These are phyloP conservation scores for Hyaena hyaena DNA, from an alignment of 2,113 vertebrate species.

Conservation along the genomic window DNA sequence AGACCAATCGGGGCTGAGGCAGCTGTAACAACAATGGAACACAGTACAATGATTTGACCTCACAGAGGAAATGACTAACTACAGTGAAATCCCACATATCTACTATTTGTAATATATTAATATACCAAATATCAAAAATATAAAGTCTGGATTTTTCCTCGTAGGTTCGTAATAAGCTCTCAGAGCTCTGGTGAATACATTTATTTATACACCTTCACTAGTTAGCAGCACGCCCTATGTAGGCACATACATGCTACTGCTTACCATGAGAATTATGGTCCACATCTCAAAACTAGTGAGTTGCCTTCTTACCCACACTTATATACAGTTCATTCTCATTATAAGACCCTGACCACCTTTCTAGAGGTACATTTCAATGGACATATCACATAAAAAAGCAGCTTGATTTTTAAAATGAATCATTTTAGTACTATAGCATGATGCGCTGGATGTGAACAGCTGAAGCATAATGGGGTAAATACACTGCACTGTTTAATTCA, in stretches of 20 bases:
- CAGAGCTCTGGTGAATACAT: not conserved
- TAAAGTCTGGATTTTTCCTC: not conserved
- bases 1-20: conserved; percentile 8
- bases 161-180: not conserved
- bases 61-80: not conserved
- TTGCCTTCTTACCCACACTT: not conserved
- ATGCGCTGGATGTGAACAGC: conserved; percentile 15
- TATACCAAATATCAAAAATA: conserved; percentile 27
- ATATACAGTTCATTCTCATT: conserved; percentile 30
- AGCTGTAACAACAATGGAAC: not conserved
- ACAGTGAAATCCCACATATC: not conserved
- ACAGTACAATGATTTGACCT: not conserved
- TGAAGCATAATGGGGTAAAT: conserved; percentile 18
- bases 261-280: not conserved
- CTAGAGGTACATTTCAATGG: not conserved
- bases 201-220: not conserved
- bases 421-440: conserved; percentile 18
- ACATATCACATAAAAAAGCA: not conserved
- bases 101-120: not conserved
- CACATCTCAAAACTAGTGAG: not conserved
- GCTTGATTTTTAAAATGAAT: conserved; percentile 43
- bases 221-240: not conserved
- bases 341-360: conserved; percentile 35
- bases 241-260: not conserved
- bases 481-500: conserved; percentile 4